phyloP scores from a whole-genome alignment of 2,113 vertebrate species.

The Dolichallabes microphthalmus region DNA sequence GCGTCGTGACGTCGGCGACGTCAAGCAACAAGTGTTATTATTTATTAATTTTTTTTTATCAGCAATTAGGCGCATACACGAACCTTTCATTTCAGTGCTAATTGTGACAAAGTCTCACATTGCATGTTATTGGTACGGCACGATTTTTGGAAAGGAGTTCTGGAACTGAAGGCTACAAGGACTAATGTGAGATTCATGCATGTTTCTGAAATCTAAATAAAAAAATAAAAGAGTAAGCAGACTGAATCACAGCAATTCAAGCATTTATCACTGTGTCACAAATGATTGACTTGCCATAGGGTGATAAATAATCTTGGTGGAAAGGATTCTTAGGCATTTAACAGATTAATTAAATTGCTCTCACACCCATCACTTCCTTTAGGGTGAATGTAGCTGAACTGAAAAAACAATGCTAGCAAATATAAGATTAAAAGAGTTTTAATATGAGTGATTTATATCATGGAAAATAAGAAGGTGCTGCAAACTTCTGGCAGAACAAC shows the following conservation, averaged over 20 bases:
- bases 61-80: not conserved
- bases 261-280: not conserved
- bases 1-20: conserved; percentile 54
- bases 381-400: not conserved
- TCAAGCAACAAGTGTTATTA: conserved; percentile 57
- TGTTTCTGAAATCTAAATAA: not conserved
- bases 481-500: conserved; percentile 11
- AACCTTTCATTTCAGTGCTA: conserved; percentile 47
- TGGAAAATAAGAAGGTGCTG: not conserved
- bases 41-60: not conserved
- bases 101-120: conserved; percentile 26
- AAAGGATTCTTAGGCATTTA: not conserved
- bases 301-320: not conserved
- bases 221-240: not conserved
- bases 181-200: not conserved
- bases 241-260: not conserved
- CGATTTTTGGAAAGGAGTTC: not conserved
- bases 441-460: conserved; percentile 17
- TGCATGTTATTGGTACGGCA: not conserved
- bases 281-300: not conserved
- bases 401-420: not conserved
- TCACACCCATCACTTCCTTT: conserved; percentile 10
- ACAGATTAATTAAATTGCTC: not conserved
- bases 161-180: not conserved
- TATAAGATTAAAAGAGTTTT: not conserved